A percentile compares a stretch with the other conserved stretches of the same genome.
Evolutionary conservation across 2,797 vertebrate genomes (phyloP).

Genomic region (Acanthurus leucopareius): DNA sequence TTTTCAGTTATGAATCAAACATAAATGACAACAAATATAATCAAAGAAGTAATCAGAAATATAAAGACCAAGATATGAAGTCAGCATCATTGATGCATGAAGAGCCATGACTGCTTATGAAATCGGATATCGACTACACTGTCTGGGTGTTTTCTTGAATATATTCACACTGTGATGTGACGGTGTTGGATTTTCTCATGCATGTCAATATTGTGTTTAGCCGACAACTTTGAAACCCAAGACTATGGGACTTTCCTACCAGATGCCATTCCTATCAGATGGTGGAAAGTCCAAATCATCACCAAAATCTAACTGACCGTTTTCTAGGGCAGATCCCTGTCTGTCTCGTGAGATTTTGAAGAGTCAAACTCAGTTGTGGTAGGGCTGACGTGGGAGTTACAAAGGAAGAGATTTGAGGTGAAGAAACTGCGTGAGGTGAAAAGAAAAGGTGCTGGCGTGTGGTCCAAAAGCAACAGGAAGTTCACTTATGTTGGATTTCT

Average conservation of each 20-base stretch:
- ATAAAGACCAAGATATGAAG: no score
- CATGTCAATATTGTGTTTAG: neutral
- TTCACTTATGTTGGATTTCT: neutral
- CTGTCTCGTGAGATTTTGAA: neutral
- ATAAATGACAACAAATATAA: no score
- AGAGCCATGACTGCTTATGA: neutral
- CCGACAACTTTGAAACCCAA: neutral
- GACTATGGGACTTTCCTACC: slow-evolving; percentile 32
- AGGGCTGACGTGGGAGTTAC: neutral
- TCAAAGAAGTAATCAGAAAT: no score
- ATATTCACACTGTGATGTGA: neutral
- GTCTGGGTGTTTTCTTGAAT: neutral
- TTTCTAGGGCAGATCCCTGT: neutral
- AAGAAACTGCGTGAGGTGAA: neutral
- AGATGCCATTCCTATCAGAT: neutral
- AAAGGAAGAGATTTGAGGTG: no score
- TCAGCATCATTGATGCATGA: no score
- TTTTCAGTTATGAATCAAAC: no score
- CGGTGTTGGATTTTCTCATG: slow-evolving; percentile 12
- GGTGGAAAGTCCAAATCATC: slow-evolving; percentile 17
- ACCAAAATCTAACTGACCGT: neutral
- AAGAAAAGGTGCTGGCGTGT: neutral
- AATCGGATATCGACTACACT: no score
- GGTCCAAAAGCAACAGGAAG: neutral
- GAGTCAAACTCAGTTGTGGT: no score